Evolutionary conservation across 1,140 invertebrate genomes (phyloP), one percentile per base, ranked within the genome.

Genomic region (Cydia splendana): DNA sequence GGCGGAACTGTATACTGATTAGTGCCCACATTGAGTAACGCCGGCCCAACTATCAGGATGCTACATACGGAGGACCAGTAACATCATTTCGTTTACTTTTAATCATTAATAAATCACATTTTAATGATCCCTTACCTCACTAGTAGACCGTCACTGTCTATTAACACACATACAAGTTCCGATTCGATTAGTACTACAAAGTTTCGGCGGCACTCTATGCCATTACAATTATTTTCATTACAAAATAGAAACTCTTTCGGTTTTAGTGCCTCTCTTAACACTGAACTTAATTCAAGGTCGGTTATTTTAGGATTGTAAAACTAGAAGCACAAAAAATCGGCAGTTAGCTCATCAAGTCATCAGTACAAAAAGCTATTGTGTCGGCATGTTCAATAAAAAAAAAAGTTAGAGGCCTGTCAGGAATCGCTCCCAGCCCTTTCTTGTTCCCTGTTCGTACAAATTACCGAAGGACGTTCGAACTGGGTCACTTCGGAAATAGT

Each of bases 401-500:
- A 24, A 24, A 88, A 86, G 85, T 84, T 84, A 83, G 82, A 80
- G 80, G 79, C 79, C 78, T 88, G 87, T 85, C 88, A 85, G 88
- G 89, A 86, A 89, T 79, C 28, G 85, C 87, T 88, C 84, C 80
- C 83, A 84, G 89, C 91, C 90, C 90, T 93, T 93, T 93, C 90
- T 93, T 90, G 87, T 93, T 93, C 91, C 89, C 90, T 89, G 83
- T 84, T 88, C 84, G 88, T 85, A 93, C 89, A 88, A 91, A 92
- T 91, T 92, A 85, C 88, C 85, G 91, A 93, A 93, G 91, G 91
- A 93, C 91, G 91, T 87, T 85, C 82, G 81, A 93, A 91, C 88
- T 93, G 87, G 90, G 90, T 92, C 91, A 93, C 91, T 93, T 93
- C 91, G 91, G 91, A 93, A 93, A 93, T 93, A 93, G 90, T 93